A percentile compares a stretch with the other conserved stretches of the same genome.
phyloP scores from a whole-genome alignment of 2,113 vertebrate species.

The Sander vitreus region DNA sequence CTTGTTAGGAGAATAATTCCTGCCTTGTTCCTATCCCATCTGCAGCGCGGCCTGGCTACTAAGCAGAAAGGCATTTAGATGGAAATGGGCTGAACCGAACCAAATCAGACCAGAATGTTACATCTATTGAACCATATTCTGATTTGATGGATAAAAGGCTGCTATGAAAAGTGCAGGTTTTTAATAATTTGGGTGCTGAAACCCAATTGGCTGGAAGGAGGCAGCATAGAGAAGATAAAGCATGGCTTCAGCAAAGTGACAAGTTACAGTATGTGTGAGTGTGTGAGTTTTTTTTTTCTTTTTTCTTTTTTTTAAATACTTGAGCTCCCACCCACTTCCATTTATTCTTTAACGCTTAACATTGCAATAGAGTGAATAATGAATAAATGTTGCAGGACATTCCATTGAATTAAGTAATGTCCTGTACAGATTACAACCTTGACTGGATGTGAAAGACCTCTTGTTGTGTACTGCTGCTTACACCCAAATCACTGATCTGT shows the following conservation, averaged over 20 bases:
- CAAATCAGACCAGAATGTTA: constrained; percentile 49
- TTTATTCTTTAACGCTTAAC: constrained; percentile 74
- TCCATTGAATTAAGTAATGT: constrained; percentile 64
- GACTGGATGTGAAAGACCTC: constrained; percentile 26
- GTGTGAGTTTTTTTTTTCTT: not conserved
- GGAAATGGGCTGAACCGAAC: constrained; percentile 56
- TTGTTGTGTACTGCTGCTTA: not conserved
- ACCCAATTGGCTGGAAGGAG: constrained; percentile 6
- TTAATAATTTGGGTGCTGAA: constrained; percentile 27
- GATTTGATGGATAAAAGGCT: constrained; percentile 24
- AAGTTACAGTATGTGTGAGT: not conserved
- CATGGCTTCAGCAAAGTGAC: constrained; percentile 11
- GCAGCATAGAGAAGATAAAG: not conserved
- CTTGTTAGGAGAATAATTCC: constrained; percentile 73
- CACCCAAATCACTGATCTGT: constrained; percentile 7
- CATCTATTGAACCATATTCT: constrained; percentile 34
- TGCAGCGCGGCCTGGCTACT: constrained; percentile 53
- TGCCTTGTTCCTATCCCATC: constrained; percentile 72
- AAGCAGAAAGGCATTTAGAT: constrained; percentile 64
- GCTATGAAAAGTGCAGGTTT: constrained; percentile 20
- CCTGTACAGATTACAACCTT: constrained; percentile 52
- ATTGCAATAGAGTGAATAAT: constrained; percentile 34
- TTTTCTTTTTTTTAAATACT: not conserved
- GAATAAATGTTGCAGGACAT: constrained; percentile 52
- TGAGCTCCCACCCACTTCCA: constrained; percentile 76